These are phyloP conservation scores for Oegoconia quadripuncta DNA, from an alignment of 2,888 invertebrate species.

Conservation along the genomic window DNA sequence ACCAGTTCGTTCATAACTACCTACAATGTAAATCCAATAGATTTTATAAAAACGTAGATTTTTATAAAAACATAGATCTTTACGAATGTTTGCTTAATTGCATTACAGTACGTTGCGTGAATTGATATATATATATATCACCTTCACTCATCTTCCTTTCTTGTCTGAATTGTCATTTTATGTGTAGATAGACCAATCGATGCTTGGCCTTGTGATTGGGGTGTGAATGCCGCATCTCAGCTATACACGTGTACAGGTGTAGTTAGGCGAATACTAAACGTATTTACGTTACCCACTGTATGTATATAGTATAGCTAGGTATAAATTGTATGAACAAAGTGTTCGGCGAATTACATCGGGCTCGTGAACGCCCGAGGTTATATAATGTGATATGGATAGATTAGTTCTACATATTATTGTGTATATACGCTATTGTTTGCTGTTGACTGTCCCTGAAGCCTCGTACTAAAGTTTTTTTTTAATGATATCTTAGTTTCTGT, in stretches of 20 bases:
- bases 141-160: no score
- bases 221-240: neutral
- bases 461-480: no score
- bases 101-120: no score
- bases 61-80: no score
- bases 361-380: conserved; percentile 28
- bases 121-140: no score
- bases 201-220: neutral
- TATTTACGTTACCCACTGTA: neutral
- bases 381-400: conserved; percentile 41
- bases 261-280: neutral
- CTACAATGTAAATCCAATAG: no score
- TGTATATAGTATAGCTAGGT: conserved; percentile 41
- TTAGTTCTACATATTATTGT: conserved; percentile 5
- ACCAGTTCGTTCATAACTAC: no score
- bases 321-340: conserved; percentile 64
- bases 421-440: conserved; percentile 21
- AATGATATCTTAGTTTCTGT: no score
- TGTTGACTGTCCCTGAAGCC: no score
- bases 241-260: neutral
- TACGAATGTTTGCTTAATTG: no score
- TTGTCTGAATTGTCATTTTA: no score
- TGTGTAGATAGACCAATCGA: neutral
- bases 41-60: no score
- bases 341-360: conserved; percentile 34